phyloP scores from a whole-genome alignment of 2,113 vertebrate species.

The Corythaeola cristata region DNA sequence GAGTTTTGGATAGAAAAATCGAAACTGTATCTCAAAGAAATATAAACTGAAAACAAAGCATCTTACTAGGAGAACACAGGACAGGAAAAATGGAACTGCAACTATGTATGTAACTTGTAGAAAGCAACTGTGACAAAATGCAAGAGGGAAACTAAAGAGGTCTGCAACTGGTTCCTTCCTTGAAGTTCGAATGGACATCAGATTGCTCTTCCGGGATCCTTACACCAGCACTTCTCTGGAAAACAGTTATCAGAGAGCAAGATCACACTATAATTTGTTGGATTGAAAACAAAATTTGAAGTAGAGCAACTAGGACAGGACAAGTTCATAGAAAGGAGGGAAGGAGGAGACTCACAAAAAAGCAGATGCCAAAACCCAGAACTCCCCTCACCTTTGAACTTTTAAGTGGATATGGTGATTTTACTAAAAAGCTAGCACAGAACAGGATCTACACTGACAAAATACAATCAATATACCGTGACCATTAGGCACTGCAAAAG shows the following conservation, averaged over 20 bases:
- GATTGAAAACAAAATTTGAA: not conserved
- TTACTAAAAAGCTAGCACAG: not conserved
- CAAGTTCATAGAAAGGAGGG: not conserved
- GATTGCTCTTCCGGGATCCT: not conserved
- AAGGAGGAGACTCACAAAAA: not conserved
- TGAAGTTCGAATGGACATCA: not conserved
- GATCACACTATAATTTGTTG: not conserved
- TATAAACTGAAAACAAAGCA: not conserved
- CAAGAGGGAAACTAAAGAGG: not conserved
- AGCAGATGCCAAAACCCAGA: not conserved
- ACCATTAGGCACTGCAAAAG: not conserved
- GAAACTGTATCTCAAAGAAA: not conserved
- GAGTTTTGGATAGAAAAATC: not conserved
- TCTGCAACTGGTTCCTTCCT: not conserved
- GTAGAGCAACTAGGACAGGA: not conserved
- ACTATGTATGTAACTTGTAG: not conserved
- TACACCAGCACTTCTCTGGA: not conserved
- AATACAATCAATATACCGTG: not conserved
- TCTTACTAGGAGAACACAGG: not conserved
- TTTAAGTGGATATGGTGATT: rapidly evolving
- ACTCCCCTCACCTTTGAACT: not conserved
- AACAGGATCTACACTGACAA: not conserved
- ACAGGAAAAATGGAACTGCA: not conserved
- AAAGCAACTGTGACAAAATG: not conserved
- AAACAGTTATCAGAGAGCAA: not conserved